A percentile compares a stretch with the other conserved stretches of the same genome.
Evolutionary conservation across 2,113 vertebrate genomes (phyloP).

Genomic region (Coregonus clupeaformis): DNA sequence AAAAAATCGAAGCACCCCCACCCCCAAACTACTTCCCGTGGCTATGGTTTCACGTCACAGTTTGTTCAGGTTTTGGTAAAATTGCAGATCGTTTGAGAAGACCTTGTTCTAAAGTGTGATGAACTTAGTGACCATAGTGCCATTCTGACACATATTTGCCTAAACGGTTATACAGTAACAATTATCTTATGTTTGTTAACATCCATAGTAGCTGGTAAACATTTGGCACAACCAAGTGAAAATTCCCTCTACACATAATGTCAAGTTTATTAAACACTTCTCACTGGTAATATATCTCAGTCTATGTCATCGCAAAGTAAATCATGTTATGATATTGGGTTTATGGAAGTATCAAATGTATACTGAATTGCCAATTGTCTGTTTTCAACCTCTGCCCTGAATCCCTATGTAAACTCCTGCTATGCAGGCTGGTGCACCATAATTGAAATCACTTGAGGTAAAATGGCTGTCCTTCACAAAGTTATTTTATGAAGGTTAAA

Average conservation of each 20-base stretch:
- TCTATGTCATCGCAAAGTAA: neutral
- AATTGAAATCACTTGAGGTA: conserved; percentile 65
- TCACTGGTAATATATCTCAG: neutral
- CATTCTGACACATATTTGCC: no score
- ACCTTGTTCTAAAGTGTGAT: neutral
- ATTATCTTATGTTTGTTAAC: no score
- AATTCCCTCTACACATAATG: no score
- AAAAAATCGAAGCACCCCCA: no score
- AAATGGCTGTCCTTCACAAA: conserved; percentile 48
- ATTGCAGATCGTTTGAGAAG: neutral
- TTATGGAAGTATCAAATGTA: neutral
- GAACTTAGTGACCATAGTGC: no score
- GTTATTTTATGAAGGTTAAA: conserved; percentile 39
- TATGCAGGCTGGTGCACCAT: conserved; percentile 36
- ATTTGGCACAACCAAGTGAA: no score
- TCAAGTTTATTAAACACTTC: neutral
- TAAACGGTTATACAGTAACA: no score
- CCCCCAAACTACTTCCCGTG: no score
- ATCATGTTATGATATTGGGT: neutral
- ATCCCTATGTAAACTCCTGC: conserved; percentile 54
- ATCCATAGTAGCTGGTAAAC: no score
- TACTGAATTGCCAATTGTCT: no score
- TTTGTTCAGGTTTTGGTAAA: neutral
- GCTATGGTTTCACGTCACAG: neutral
- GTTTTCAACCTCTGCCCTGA: neutral